phyloP scores from a whole-genome alignment of 2,113 vertebrate genomes.

The Callaeas wilsoni region DNA sequence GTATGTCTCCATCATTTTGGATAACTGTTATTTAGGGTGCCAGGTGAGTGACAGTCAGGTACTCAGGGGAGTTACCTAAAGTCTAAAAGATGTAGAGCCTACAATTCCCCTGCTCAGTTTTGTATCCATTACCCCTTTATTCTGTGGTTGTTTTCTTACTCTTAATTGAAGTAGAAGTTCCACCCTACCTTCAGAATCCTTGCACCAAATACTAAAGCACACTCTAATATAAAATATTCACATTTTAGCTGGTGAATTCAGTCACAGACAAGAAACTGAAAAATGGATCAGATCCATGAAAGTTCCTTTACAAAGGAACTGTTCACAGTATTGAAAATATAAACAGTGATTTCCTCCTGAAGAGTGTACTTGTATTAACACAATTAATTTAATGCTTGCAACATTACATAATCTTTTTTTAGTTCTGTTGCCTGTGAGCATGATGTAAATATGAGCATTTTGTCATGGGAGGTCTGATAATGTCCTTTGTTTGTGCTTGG shows the following conservation, averaged over 20 bases:
- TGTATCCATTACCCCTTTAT: not conserved
- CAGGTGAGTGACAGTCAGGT: not conserved
- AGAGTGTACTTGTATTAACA: not conserved
- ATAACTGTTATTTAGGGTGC: not conserved
- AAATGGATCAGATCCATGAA: not conserved
- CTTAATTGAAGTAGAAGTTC: not conserved
- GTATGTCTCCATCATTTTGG: not conserved
- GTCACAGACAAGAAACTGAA: not conserved
- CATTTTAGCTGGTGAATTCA: not conserved
- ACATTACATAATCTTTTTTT: not conserved
- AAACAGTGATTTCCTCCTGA: not conserved
- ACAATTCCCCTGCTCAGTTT: not conserved
- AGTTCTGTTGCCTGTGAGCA: not conserved
- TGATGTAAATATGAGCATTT: not conserved
- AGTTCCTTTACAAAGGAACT: not conserved
- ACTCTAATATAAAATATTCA: not conserved
- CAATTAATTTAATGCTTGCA: not conserved
- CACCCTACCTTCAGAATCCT: not conserved
- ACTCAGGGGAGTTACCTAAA: not conserved
- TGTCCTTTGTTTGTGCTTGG: not conserved
- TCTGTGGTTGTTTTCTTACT: not conserved
- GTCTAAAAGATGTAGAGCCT: not conserved
- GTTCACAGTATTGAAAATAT: not conserved
- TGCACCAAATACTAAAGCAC: not conserved
- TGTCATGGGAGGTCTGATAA: not conserved